These are phyloP conservation scores for Tarsius wallacei DNA, from an alignment of 2,797 vertebrate genomes.

Conservation along the genomic window DNA sequence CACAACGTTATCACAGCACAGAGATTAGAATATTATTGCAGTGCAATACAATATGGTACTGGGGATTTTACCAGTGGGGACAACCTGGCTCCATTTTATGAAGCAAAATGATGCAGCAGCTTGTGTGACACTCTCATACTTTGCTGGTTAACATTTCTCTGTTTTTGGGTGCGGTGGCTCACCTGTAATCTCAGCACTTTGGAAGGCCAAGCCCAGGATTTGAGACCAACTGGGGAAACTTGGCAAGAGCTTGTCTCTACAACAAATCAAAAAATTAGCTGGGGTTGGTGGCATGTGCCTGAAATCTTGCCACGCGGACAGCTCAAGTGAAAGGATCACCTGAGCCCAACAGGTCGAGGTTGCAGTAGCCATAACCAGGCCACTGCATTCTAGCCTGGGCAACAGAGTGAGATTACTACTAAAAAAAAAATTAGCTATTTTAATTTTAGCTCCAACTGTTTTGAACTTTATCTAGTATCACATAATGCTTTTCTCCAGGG, in stretches of 20 bases:
- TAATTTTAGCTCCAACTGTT: conserved; percentile 64
- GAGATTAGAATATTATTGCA: conserved; percentile 46
- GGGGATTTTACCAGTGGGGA: not conserved
- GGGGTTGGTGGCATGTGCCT: too few relatives aligned
- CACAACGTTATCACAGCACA: conserved; percentile 43
- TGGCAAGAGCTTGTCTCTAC: too few relatives aligned
- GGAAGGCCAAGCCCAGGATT: too few relatives aligned
- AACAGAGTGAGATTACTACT: too few relatives aligned
- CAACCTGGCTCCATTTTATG: not conserved
- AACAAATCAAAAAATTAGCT: too few relatives aligned
- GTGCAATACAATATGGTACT: conserved; percentile 18
- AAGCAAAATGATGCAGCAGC: not conserved
- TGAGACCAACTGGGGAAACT: too few relatives aligned
- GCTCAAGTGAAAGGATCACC: too few relatives aligned
- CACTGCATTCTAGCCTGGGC: too few relatives aligned
- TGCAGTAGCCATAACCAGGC: too few relatives aligned
- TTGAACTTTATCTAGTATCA: conserved; percentile 58
- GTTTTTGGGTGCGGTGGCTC: not conserved
- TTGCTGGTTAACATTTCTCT: conserved; percentile 45
- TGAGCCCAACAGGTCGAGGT: too few relatives aligned
- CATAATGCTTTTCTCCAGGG: conserved; percentile 31
- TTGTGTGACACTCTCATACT: not conserved
- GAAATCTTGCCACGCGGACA: too few relatives aligned
- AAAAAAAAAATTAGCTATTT: not conserved
- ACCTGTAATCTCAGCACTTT: too few relatives aligned